These are phyloP conservation scores for Dermatophagoides farinae DNA, from an alignment of 1,140 invertebrate genomes.

Conservation along the genomic window DNA sequence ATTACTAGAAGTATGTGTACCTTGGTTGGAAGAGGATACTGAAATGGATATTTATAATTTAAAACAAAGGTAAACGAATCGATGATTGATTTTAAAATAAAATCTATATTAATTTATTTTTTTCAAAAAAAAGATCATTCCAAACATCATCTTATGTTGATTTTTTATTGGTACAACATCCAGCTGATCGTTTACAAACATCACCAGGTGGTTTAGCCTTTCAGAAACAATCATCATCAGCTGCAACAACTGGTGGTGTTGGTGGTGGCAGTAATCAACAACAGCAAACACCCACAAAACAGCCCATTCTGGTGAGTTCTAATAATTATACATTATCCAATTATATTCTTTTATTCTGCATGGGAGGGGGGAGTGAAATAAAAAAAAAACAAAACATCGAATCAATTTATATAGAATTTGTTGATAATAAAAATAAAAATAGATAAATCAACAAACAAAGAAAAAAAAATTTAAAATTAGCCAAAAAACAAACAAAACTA, in stretches of 20 bases:
- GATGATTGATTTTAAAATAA: not conserved
- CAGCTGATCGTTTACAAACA: conserved; percentile 34
- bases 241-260: not conserved
- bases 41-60: conserved; percentile 79
- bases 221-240: conserved; percentile 9
- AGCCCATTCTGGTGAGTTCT: not conserved
- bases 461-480: too few relatives aligned
- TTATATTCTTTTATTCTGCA: not conserved
- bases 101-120: conserved; percentile 9
- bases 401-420: not conserved
- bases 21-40: conserved; percentile 79
- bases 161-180: conserved; percentile 76
- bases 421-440: not conserved
- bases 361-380: too few relatives aligned
- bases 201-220: conserved; percentile 14
- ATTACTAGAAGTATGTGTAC: conserved; percentile 52
- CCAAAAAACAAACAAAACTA: too few relatives aligned
- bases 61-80: conserved; percentile 35
- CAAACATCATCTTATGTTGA: conserved; percentile 40
- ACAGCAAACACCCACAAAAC: conserved; percentile 1
- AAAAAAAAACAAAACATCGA: too few relatives aligned
- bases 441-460: too few relatives aligned
- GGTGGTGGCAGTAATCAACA: not conserved
- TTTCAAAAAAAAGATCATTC: conserved; percentile 35
- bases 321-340: not conserved